Percentiles rank a stretch among this genome's conserved stretches.
Evolutionary conservation across 2,113 vertebrate genomes (phyloP).

Genomic region (Plecturocebus donacophilus): DNA sequence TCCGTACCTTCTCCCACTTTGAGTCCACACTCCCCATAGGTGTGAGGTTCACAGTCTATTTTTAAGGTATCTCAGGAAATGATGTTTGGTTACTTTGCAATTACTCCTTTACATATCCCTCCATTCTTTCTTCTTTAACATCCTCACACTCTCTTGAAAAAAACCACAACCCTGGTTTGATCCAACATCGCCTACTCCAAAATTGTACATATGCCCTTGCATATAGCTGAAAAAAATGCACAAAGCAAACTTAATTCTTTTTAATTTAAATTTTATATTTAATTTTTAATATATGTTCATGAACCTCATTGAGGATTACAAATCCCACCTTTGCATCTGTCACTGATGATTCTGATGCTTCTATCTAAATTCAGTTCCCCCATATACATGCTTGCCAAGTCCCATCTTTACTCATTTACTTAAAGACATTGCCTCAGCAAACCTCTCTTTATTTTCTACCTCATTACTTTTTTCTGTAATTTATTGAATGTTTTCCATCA

Average conservation of each 20-base stretch:
- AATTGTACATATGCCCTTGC: background rate
- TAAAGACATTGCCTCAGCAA: background rate
- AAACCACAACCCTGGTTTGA: background rate
- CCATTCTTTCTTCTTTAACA: background rate
- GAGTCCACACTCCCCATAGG: background rate
- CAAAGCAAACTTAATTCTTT: background rate
- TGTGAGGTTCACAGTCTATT: background rate
- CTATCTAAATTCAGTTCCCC: background rate
- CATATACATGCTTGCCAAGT: background rate
- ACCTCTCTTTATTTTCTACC: background rate
- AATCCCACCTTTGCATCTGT: background rate
- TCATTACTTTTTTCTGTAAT: background rate
- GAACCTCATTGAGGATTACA: background rate
- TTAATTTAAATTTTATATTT: background rate
- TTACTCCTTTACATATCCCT: background rate
- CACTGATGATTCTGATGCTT: background rate
- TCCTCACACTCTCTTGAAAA: background rate
- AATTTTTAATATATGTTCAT: background rate
- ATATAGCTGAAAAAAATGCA: background rate
- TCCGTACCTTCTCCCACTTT: background rate
- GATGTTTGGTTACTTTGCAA: background rate
- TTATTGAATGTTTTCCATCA: background rate
- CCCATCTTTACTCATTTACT: background rate
- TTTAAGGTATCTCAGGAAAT: background rate
- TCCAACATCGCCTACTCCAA: background rate